Evolutionary conservation across 2,113 vertebrate genomes (phyloP).

Genomic region (Helogale parvula): DNA sequence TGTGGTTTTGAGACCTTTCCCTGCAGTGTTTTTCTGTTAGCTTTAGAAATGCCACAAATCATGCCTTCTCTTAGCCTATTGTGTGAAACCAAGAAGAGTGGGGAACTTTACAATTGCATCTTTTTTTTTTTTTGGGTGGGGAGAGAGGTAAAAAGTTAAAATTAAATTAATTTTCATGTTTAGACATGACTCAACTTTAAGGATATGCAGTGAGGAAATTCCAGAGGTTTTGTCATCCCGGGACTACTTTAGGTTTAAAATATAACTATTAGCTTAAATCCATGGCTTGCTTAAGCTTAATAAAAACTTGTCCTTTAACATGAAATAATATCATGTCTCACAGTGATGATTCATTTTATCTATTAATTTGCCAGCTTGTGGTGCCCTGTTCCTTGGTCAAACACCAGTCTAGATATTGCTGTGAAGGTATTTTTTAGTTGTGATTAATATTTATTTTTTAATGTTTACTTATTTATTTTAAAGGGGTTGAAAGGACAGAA

Average conservation of each 20-base stretch:
- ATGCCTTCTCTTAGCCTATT: slow-evolving; percentile 46
- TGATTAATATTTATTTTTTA: slow-evolving; percentile 14
- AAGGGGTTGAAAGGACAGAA: too few species aligned
- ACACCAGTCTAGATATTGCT: neutral
- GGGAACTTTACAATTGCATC: neutral
- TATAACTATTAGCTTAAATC: slow-evolving; percentile 5
- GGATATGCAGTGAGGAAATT: neutral
- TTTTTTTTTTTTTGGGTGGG: neutral
- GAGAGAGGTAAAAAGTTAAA: neutral
- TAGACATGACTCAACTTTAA: neutral
- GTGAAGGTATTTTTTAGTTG: neutral
- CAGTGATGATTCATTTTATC: neutral
- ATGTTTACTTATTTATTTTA: too few species aligned
- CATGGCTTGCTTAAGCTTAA: slow-evolving; percentile 25
- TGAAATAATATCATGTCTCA: neutral
- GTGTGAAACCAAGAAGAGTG: neutral
- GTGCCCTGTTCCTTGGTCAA: neutral
- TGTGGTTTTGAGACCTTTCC: slow-evolving; percentile 59
- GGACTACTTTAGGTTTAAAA: neutral
- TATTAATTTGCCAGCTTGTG: neutral
- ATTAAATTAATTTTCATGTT: slow-evolving; percentile 25
- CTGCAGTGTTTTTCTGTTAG: slow-evolving; percentile 76
- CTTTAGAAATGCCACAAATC: slow-evolving; percentile 65
- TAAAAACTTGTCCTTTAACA: slow-evolving; percentile 14
- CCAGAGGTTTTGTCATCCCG: neutral